Evolutionary conservation across 2,797 vertebrate species (phyloP), one percentile per base, ranked within the genome.

Genomic region (Tragelaphus oryx): DNA sequence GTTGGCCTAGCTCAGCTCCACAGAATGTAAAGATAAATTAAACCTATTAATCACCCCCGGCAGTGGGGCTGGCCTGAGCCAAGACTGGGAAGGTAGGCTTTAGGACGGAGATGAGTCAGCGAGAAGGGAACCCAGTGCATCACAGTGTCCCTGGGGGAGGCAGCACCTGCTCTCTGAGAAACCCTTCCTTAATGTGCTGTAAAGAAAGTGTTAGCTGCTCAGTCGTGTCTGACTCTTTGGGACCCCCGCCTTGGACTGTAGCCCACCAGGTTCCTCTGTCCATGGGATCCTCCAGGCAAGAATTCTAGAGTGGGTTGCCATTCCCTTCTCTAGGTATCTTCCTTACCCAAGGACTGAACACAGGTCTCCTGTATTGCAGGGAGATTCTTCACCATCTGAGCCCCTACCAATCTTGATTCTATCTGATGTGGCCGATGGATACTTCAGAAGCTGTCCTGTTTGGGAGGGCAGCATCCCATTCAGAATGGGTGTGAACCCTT

Each of bases 31-130:
- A 78, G 80, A 96, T 92, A 97, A 97, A 96, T 97, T 96, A 97
- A 97, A 78, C 82, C 95, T 91, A 97, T 97, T 97, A 95, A 97
- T 97, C 96, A 97, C 65, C 55, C 74, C 55, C 20, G 87, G 85
- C 76, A 84, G 92, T 12, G 28, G 33, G 88, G 68, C 87, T 0
- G 20, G 84, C 54, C 74, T n/a, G 78, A 20, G 50, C 4, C 1
- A 8, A 22, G 20, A 1, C 6, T 2, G n/a, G 24, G 65, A 28
- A 8, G 33, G 28, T 6, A 12, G 17, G 80, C 57, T 89, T 3
- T 8, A 62, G 80, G 46, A 75, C 3, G 18, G 74, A 90, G 79
- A 17, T 65, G 52, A 71, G 2, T 20, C 44, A 62, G 65, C 20
- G 20, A 74, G 91, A 87, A 30, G 41, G 76, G 55, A 33, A 59